Evolutionary conservation across 2,113 vertebrate genomes (phyloP).

Genomic region (Tinamus guttatus): DNA sequence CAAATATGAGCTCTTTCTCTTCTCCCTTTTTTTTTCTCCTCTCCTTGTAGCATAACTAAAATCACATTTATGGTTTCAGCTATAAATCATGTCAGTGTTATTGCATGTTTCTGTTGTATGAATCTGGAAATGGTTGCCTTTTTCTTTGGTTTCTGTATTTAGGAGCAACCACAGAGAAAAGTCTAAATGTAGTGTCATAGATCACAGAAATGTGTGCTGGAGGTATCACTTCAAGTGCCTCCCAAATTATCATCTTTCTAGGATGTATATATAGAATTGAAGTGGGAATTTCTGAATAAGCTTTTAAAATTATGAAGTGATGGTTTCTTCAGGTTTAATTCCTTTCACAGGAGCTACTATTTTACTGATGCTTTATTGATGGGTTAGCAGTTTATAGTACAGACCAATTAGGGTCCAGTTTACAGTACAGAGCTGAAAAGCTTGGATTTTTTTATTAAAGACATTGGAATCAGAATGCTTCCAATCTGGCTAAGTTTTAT

Average conservation of each 20-base stretch:
- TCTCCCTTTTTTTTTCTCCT: neutral
- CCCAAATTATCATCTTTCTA: neutral
- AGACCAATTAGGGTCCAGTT: too few species aligned
- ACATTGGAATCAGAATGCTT: neutral
- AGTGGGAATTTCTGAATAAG: neutral
- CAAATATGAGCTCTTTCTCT: too few species aligned
- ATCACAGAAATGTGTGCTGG: neutral
- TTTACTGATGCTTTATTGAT: neutral
- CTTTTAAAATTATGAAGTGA: neutral
- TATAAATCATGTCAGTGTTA: neutral
- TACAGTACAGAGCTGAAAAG: neutral
- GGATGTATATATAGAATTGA: neutral
- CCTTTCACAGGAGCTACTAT: neutral
- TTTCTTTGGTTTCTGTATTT: neutral
- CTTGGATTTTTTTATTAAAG: neutral
- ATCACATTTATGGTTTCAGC: neutral
- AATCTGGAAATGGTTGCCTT: neutral
- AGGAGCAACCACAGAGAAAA: neutral
- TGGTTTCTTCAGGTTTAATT: slow-evolving; percentile 18
- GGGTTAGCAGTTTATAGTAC: neutral
- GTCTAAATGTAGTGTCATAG: neutral
- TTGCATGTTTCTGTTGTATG: neutral
- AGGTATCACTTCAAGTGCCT: neutral
- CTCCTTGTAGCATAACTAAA: neutral
- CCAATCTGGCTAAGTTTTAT: neutral